Evolutionary conservation across 2,888 invertebrate genomes (phyloP), one percentile per base, ranked within the genome.

Genomic region (Phortica okadai): DNA sequence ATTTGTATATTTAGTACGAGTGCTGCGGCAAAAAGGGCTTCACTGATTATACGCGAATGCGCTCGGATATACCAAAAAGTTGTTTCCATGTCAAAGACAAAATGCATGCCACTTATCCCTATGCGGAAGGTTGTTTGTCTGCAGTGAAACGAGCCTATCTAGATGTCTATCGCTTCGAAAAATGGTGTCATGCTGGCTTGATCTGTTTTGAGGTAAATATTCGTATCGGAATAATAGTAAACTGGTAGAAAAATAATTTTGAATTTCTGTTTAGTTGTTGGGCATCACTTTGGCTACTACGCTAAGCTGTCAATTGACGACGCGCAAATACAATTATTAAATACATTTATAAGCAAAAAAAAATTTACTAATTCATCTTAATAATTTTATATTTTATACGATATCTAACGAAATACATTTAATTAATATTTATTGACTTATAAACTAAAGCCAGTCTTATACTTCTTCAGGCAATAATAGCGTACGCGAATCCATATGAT

Each of bases 1-100:
- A 54, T 25, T 42, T 6, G 41, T 59, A 16, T 10, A 44, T 78
- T 0, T 21, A 89, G 89, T 89, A 89, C 42, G 82, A 86, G 72
- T 90, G 89, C 75, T 90, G 89, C 56, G 89, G 90, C 67, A 79
- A 84, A 74, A 78, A 83, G 11, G 82, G 86, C 25, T 83, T n/a
- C 69, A 64, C 72, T 25, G 89, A 90, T 70, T 90, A 89, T 59
- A 82, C 77, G 4, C 83, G 79, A 16, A 66, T 79, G 4, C 74
- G 78, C 5, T 74, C 85, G 77, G 80, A 75, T 50, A 79, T 85
- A 45, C 89, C 89, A 0, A 73, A 80, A 11, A 89, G 85, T 74
- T 89, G 89, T 41, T 89, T 82, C 50, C 82, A 83, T 56, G 80
- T 78, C 33, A 74, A 85, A 74, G 81, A 85, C 1, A 81, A 81